Base-by-base conservation (phyloP, 2,888 invertebrate genomes). In the Cabera pusaria region DNA sequence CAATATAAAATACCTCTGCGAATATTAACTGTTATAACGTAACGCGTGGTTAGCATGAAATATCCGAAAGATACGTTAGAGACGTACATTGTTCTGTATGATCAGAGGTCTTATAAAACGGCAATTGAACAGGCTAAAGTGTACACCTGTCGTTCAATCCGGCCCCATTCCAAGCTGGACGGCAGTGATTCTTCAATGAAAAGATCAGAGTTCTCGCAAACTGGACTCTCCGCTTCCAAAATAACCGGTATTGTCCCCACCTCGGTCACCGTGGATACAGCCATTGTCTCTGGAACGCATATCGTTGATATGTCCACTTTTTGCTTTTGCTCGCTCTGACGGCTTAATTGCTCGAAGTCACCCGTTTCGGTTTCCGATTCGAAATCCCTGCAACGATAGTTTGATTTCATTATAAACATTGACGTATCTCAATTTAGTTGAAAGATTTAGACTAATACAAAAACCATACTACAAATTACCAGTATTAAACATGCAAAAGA, bases 121-220 rank as follows among this genome's bases (percentile, higher is more conserved):
- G 36, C 36, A 40, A 17, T 49, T 25, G 41, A 51, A 50, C 50
- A 47, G 51, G 52, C 49, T 48, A 46, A 45, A 61, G 71, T 64
- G 61, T 87, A 86, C 76, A 81, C 86, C 88, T 90, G 74, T 70
- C 78, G 63, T 50, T 69, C 72, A 51, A 72, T 72, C 76, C 90
- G 90, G 83, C 92, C 92, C 86, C 92, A 93, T 64, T 93, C 94
- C 83, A 95, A 92, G 75, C 95, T 96, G 67, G 95, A 95, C 42
- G 96, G 95, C 85, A 96, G 91, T 50, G 96, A 96, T 81, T 96
- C 96, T 72, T 96, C 96, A 81, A 96, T 95, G 90, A 95, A 96
- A 91, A 93, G 95, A 76, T 96, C 95, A 27, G 95, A 94, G 70
- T 92, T 93, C 65, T 93, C 96, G 50, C 76, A 52, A 14, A 40